These are phyloP conservation scores for Heterochromis multidens DNA, from an alignment of 2,113 vertebrate genomes.

Conservation along the genomic window DNA sequence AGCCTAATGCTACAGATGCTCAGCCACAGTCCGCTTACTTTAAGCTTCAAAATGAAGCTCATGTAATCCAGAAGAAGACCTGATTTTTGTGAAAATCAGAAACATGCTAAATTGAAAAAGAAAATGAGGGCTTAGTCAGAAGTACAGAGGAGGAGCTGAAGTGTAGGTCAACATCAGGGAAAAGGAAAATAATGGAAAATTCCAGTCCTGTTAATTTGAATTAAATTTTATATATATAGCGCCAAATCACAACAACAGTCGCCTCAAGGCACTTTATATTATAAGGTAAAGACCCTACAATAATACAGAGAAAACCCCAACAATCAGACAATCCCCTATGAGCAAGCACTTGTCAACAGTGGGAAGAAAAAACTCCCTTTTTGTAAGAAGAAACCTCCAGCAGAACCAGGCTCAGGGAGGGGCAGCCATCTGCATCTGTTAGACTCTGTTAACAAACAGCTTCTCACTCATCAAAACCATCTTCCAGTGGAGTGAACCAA, in stretches of 20 bases:
- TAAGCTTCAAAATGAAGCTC: background rate
- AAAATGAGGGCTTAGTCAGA: background rate
- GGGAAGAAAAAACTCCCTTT: background rate
- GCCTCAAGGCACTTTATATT: background rate
- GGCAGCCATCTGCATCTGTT: background rate
- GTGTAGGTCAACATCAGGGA: background rate
- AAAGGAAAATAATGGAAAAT: background rate
- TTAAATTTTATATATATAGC: background rate
- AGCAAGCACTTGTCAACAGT: background rate
- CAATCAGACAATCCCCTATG: background rate
- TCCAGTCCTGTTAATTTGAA: background rate
- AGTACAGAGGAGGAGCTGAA: background rate
- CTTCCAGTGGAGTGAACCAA: background rate
- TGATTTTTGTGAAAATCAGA: background rate
- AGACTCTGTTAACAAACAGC: background rate
- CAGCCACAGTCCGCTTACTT: background rate
- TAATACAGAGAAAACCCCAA: background rate
- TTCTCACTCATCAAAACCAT: background rate
- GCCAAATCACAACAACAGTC: background rate
- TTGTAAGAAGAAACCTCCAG: background rate
- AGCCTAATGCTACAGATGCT: background rate
- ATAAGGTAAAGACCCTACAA: background rate
- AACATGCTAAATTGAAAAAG: background rate
- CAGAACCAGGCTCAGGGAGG: background rate
- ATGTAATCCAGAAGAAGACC: background rate